Conservation (phyloP, 2,888 invertebrate species). For the Neoitamus cyanurus region DNA sequence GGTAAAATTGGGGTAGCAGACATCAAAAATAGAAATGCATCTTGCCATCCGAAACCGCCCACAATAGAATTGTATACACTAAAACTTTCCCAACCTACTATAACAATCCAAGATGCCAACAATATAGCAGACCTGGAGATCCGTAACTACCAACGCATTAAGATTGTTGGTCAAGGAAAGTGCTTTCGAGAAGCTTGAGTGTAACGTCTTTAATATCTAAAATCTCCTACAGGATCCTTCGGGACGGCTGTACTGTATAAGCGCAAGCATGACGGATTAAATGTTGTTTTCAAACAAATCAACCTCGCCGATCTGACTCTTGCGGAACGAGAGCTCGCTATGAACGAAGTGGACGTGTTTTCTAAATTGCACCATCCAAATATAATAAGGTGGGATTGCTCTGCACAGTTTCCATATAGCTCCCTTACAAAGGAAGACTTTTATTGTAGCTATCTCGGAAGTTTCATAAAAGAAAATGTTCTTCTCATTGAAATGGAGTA, state of each 20-base stretch:
- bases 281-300: conserved; percentile 81
- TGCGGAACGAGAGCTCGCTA: conserved; percentile 73
- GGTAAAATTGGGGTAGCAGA: conserved; percentile 59
- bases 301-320: conserved; percentile 76
- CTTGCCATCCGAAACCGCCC: not conserved
- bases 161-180: conserved; percentile 63
- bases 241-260: conserved; percentile 77
- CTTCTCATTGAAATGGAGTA: conserved; percentile 84
- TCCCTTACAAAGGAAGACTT: not conserved
- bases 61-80: not conserved
- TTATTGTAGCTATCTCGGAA: conserved; percentile 73
- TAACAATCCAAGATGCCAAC: conserved; percentile 41
- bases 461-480: conserved; percentile 77
- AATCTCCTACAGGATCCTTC: conserved; percentile 69
- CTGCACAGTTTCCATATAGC: not conserved
- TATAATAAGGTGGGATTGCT: conserved; percentile 69
- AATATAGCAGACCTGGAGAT: conserved; percentile 60
- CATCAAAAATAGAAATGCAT: not conserved
- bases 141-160: conserved; percentile 63
- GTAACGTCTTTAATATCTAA: not conserved
- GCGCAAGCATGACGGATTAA: conserved; percentile 71
- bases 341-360: conserved; percentile 77
- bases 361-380: conserved; percentile 79
- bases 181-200: not conserved
- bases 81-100: not conserved